These are phyloP conservation scores for Aythya baeri DNA, from an alignment of 2,113 vertebrate species.

Conservation along the genomic window DNA sequence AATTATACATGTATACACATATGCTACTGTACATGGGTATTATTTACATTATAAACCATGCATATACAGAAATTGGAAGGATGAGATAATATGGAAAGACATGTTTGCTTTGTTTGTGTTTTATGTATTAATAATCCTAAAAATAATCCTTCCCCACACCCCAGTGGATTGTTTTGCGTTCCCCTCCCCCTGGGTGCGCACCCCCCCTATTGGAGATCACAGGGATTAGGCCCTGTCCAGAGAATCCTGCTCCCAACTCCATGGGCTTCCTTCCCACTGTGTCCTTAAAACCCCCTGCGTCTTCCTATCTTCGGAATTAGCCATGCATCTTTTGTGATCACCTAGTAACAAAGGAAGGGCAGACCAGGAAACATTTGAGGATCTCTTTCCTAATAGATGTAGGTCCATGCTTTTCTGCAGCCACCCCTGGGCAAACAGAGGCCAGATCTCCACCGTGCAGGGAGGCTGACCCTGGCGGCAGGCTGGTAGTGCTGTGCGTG, in stretches of 20 bases:
- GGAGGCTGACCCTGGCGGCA: too few relatives aligned
- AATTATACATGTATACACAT: neutral
- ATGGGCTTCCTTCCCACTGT: neutral
- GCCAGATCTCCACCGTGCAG: too few relatives aligned
- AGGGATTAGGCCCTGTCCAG: neutral
- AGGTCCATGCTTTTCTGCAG: too few relatives aligned
- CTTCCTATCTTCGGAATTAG: neutral
- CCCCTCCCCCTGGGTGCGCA: neutral
- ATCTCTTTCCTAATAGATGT: neutral
- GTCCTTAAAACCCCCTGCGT: neutral
- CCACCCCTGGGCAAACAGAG: too few relatives aligned
- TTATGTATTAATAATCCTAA: neutral
- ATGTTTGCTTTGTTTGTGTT: neutral
- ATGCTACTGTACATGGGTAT: neutral
- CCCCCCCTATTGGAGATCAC: neutral
- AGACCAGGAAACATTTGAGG: neutral
- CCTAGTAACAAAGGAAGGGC: neutral
- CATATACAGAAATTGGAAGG: neutral
- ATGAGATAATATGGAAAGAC: neutral
- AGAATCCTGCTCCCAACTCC: neutral
- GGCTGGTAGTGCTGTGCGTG: too few relatives aligned
- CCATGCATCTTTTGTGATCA: rapidly evolving
- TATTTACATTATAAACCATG: neutral
- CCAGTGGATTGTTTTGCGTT: neutral
- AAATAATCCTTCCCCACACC: neutral